Evolutionary conservation across 2,113 vertebrate species (phyloP).

Genomic region (Eulemur rufifrons): DNA sequence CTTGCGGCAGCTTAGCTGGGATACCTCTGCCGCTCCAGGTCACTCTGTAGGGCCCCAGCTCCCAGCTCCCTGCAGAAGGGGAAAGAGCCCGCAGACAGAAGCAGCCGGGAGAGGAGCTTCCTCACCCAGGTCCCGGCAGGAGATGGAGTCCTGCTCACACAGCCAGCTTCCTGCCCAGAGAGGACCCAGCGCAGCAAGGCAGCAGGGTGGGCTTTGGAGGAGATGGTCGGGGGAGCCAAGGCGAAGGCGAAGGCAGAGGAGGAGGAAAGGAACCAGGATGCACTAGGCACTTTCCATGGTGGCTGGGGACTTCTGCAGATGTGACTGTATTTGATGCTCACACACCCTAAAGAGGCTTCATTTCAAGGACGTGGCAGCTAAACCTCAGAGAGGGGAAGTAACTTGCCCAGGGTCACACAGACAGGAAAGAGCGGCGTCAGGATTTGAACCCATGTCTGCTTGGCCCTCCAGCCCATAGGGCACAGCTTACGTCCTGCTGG

Average conservation of each 20-base stretch:
- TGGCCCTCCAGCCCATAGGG: background rate
- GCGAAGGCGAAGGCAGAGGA: background rate
- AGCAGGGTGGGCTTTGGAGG: background rate
- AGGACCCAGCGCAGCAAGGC: background rate
- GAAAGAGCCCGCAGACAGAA: background rate
- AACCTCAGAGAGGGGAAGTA: background rate
- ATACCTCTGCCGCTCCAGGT: background rate
- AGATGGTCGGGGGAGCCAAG: background rate
- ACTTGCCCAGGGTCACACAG: background rate
- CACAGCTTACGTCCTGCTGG: constrained; percentile 88
- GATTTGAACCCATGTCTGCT: accelerated
- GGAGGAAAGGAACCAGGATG: background rate
- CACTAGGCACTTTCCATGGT: accelerated
- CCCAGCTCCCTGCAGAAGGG: background rate
- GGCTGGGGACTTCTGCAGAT: background rate
- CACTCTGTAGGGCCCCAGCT: accelerated
- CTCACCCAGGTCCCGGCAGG: background rate
- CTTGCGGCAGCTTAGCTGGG: background rate
- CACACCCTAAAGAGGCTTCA: accelerated
- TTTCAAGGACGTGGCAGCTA: background rate
- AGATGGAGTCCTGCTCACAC: background rate
- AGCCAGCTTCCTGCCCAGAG: background rate
- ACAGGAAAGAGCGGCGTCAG: background rate
- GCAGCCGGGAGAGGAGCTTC: background rate
- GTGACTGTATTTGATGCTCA: accelerated